phyloP scores from a whole-genome alignment of 2,888 invertebrate species.

The Scaeva pyrastri region DNA sequence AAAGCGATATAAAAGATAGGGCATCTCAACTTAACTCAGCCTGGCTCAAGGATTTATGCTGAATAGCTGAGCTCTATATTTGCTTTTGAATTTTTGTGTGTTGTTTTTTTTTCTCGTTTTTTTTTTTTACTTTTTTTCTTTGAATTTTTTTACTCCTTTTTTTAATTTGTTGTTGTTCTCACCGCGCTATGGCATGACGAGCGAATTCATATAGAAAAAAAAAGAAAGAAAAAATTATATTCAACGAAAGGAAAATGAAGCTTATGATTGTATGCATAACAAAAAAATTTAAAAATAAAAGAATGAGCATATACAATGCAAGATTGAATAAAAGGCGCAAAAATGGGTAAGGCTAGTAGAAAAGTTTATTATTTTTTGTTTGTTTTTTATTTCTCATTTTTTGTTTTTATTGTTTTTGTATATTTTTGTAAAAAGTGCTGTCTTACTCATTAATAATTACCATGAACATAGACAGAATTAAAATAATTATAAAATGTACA shows the following conservation, averaged over 20 bases:
- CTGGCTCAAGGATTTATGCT: constrained; percentile 71
- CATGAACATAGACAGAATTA: neutral
- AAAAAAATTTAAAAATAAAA: constrained; percentile 36
- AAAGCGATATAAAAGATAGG: constrained; percentile 56
- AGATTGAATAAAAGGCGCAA: constrained; percentile 54
- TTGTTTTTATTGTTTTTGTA: neutral
- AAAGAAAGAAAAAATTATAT: constrained; percentile 50
- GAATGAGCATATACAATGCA: constrained; percentile 37
- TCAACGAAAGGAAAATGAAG: constrained; percentile 67
- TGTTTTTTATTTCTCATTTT: constrained; percentile 16
- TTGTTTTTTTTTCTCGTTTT: constrained; percentile 34
- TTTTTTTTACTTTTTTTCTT: neutral
- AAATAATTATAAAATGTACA: neutral
- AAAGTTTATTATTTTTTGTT: constrained; percentile 47
- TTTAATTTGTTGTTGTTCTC: constrained; percentile 68
- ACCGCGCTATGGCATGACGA: constrained; percentile 58
- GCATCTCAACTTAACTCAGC: constrained; percentile 68
- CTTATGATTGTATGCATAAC: constrained; percentile 61
- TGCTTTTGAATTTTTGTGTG: constrained; percentile 63
- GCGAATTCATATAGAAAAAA: constrained; percentile 38
- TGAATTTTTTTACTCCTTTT: no score
- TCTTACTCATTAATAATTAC: constrained; percentile 28
- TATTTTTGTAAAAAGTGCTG: constrained; percentile 18
- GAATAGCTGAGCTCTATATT: constrained; percentile 73
- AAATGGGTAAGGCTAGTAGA: constrained; percentile 47